Evolutionary conservation across 2,113 vertebrate genomes (phyloP).

Genomic region (Macrotus californicus): DNA sequence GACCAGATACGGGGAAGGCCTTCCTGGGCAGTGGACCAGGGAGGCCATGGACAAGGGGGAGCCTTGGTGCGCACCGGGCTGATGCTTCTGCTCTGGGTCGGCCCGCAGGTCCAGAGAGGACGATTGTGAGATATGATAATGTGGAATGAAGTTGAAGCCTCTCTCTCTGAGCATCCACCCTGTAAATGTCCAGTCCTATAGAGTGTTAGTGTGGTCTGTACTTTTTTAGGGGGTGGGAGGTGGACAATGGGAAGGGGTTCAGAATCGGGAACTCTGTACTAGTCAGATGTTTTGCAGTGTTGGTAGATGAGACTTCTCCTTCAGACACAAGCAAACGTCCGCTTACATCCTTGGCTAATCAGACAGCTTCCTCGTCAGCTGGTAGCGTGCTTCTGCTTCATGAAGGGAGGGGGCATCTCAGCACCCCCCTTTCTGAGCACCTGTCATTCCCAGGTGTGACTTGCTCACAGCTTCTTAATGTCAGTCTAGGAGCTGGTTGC

Average conservation of each 20-base stretch:
- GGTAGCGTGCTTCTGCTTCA: not conserved
- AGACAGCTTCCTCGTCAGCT: not conserved
- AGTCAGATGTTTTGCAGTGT: not conserved
- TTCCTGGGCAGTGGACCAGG: not conserved
- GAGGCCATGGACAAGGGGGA: not conserved
- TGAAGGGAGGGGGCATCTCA: not conserved
- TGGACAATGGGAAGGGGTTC: not conserved
- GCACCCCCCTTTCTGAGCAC: fast-evolving
- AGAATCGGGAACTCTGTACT: not conserved
- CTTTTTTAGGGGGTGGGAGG: not conserved
- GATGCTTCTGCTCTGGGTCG: not conserved
- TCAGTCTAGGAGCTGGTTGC: not conserved
- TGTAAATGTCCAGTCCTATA: not conserved
- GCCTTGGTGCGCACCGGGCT: not conserved
- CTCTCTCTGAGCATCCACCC: not conserved
- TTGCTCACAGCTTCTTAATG: not conserved
- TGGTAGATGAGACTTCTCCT: not conserved
- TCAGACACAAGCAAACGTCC: not conserved
- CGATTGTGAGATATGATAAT: not conserved
- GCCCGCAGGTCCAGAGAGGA: not conserved
- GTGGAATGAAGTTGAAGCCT: not conserved
- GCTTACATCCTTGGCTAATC: not conserved
- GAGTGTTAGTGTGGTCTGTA: not conserved
- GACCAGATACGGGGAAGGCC: not conserved
- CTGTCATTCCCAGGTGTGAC: too few relatives aligned